Evolutionary conservation across 1,140 invertebrate species (phyloP).

Genomic region (Drosophila bocki): DNA sequence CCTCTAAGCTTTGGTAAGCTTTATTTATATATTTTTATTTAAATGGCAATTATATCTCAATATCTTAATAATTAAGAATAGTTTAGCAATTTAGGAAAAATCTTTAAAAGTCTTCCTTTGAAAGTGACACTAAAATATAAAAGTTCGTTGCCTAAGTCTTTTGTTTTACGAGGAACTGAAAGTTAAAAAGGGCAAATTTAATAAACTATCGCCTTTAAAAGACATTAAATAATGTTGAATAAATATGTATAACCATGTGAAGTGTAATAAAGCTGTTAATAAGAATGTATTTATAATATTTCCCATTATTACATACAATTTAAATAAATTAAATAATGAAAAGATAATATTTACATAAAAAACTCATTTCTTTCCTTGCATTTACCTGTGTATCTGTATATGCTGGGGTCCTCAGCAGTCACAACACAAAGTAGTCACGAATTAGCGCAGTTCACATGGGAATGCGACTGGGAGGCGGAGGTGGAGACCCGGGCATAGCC

Average conservation of each 20-base stretch:
- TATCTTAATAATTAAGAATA: not conserved
- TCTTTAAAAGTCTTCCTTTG: not conserved
- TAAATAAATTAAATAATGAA: not conserved
- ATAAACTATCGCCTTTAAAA: not conserved
- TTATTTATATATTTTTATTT: not conserved
- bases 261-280: not conserved
- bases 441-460: conserved; percentile 73
- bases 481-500: not conserved
- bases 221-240: not conserved
- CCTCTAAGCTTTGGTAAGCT: not conserved
- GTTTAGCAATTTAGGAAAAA: too few relatives aligned
- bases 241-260: not conserved
- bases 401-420: conserved; percentile 45
- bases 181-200: not conserved
- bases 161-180: conserved; percentile 7
- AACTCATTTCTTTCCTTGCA: conserved; percentile 11
- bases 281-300: not conserved
- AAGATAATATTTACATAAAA: not conserved
- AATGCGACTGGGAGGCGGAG: conserved; percentile 12
- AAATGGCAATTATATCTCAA: not conserved
- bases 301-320: not conserved
- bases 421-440: conserved; percentile 77
- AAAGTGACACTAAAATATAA: not conserved
- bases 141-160: conserved; percentile 64
- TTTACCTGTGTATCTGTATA: conserved; percentile 7